Percentiles rank a stretch among this genome's conserved stretches.
These are phyloP conservation scores for Magallana ariakensis DNA, from an alignment of 1,140 invertebrate species.

Conservation along the genomic window DNA sequence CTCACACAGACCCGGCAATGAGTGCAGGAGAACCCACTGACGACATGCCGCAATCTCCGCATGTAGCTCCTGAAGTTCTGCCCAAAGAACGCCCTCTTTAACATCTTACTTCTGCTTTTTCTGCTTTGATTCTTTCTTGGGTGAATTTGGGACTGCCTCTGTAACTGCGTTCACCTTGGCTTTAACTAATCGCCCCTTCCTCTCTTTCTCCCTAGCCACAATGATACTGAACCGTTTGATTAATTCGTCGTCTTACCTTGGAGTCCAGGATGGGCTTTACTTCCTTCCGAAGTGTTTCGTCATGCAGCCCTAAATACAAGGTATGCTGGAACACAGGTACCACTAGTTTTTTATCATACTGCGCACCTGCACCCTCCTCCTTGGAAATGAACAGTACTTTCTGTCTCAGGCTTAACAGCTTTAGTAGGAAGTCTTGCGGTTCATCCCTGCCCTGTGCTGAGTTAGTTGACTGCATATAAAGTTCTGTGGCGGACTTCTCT, in stretches of 20 bases:
- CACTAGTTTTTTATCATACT: conserved; percentile 35
- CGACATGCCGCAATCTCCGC: background rate
- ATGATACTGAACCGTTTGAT: background rate
- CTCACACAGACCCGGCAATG: conserved; percentile 48
- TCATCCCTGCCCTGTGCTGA: conserved; percentile 37
- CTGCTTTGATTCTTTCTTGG: too few relatives aligned
- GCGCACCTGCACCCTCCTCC: conserved; percentile 29
- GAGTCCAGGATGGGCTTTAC: conserved; percentile 12
- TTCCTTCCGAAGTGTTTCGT: conserved; percentile 26
- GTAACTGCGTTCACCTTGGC: background rate
- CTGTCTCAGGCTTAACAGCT: conserved; percentile 38
- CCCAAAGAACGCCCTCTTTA: conserved; percentile 19
- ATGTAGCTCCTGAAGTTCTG: conserved; percentile 2
- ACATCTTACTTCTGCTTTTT: background rate
- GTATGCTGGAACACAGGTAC: background rate
- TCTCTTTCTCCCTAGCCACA: background rate
- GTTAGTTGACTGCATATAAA: conserved; percentile 46
- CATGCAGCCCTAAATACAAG: conserved; percentile 21
- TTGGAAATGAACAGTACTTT: conserved; percentile 46
- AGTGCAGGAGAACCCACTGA: background rate
- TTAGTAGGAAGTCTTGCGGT: conserved; percentile 42
- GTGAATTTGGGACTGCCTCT: background rate
- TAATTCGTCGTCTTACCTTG: background rate
- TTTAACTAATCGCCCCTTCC: background rate
- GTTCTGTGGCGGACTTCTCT: conserved; percentile 49